phyloP scores from a whole-genome alignment of 2,113 vertebrate species.

The Empidonax alnorum region DNA sequence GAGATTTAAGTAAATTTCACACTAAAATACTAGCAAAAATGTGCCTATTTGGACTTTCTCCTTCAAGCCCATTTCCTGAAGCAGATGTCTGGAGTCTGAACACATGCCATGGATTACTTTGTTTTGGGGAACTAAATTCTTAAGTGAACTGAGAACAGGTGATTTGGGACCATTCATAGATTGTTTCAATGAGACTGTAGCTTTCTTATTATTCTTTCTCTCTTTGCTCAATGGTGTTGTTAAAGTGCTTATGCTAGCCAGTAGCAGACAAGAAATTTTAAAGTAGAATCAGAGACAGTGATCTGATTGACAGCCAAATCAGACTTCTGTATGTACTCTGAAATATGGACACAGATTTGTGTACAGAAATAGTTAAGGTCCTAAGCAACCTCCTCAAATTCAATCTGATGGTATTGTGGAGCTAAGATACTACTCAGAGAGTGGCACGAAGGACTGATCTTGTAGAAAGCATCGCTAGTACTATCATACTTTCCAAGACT shows the following conservation, averaged over 20 bases:
- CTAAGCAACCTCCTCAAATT: not conserved
- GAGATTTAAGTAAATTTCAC: not conserved
- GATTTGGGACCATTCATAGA: not conserved
- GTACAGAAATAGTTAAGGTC: not conserved
- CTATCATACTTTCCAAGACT: not conserved
- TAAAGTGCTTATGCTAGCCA: not conserved
- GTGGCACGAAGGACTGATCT: not conserved
- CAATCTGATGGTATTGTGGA: not conserved
- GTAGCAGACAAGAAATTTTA: not conserved
- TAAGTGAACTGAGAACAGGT: not conserved
- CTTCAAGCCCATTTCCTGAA: not conserved
- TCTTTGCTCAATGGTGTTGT: not conserved
- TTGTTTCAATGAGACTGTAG: not conserved
- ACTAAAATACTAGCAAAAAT: not conserved
- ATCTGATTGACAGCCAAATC: not conserved
- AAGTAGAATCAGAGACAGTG: not conserved
- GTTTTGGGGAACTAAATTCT: not conserved
- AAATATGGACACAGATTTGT: not conserved
- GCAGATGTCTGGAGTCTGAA: not conserved
- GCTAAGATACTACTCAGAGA: not conserved
- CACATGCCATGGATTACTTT: not conserved
- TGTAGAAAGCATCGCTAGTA: not conserved
- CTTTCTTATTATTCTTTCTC: not conserved
- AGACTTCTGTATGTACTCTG: not conserved
- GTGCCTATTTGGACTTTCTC: not conserved